phyloP scores from a whole-genome alignment of 2,113 vertebrate genomes.

The Periophthalmodon schlosseri region DNA sequence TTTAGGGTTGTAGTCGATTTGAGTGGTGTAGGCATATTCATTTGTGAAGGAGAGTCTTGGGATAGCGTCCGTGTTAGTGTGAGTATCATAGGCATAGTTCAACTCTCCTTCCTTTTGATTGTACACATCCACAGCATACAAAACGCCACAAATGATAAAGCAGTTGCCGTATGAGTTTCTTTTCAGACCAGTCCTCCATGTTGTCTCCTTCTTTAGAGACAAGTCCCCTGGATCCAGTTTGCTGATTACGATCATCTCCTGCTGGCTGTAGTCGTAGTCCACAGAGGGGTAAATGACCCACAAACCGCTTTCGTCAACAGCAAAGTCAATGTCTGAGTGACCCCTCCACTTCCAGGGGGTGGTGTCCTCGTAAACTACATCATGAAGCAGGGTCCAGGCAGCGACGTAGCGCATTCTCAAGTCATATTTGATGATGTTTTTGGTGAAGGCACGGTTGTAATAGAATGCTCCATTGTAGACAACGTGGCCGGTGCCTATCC shows the following conservation, averaged over 20 bases:
- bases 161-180: constrained; percentile 93
- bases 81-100: constrained; percentile 92
- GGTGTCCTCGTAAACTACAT: constrained; percentile 91
- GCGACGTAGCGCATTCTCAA: constrained; percentile 91
- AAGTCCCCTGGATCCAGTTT: constrained; percentile 90
- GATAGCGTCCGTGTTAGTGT: constrained; percentile 87
- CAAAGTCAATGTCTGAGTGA: constrained; percentile 96
- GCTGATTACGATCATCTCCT: constrained; percentile 91
- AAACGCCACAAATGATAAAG: constrained; percentile 94
- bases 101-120: constrained; percentile 89
- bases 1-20: constrained; percentile 97
- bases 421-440: constrained; percentile 98
- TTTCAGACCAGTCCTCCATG: constrained; percentile 89
- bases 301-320: constrained; percentile 94
- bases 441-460: constrained; percentile 98
- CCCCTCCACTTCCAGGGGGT: constrained; percentile 98
- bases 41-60: constrained; percentile 91
- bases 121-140: constrained; percentile 91
- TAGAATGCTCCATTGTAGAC: constrained; percentile 94
- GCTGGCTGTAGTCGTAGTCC: constrained; percentile 86
- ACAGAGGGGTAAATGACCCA: constrained; percentile 94
- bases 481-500: constrained; percentile 97
- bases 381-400: constrained; percentile 89
- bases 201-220: constrained; percentile 88
- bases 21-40: constrained; percentile 88